A percentile compares a stretch with the other conserved stretches of the same genome.
These are phyloP conservation scores for Zaprionus nigranus DNA, from an alignment of 1,140 invertebrate genomes.

Conservation along the genomic window DNA sequence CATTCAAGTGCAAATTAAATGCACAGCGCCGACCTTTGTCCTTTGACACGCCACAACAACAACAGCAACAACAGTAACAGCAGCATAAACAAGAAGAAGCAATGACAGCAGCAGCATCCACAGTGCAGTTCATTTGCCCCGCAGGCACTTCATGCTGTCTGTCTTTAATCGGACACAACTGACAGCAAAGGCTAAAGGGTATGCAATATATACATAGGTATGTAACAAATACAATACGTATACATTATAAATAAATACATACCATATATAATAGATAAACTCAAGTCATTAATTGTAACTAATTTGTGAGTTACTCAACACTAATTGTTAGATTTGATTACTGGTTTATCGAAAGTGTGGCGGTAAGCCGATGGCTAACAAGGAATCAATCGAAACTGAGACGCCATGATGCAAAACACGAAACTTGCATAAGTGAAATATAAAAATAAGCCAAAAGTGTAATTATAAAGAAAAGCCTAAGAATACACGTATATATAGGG, in stretches of 20 bases:
- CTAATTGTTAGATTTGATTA: too few relatives aligned
- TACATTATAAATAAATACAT: neutral
- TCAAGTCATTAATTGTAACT: too few relatives aligned
- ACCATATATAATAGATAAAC: neutral
- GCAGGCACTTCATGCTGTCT: neutral
- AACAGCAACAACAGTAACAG: slow-evolving; percentile 22
- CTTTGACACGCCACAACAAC: slow-evolving; percentile 24
- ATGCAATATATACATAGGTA: neutral
- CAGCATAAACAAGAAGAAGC: slow-evolving; percentile 8
- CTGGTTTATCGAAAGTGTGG: too few relatives aligned
- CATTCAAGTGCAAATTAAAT: slow-evolving; percentile 65
- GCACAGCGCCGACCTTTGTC: slow-evolving; percentile 50
- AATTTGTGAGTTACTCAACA: too few relatives aligned
- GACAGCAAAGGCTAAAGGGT: neutral
- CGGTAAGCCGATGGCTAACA: too few relatives aligned
- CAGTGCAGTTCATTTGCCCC: slow-evolving; percentile 1
- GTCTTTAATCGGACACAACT: neutral
- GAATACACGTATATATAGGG: neutral
- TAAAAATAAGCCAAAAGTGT: too few relatives aligned
- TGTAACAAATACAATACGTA: neutral
- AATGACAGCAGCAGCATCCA: neutral
- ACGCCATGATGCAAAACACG: too few relatives aligned
- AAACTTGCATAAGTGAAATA: too few relatives aligned
- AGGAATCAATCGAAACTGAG: too few relatives aligned
- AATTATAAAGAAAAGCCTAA: too few relatives aligned